Percentiles rank a stretch among this genome's conserved stretches.
These are phyloP conservation scores for Gorilla gorilla DNA, from an alignment of 2,113 vertebrate genomes.

Conservation along the genomic window DNA sequence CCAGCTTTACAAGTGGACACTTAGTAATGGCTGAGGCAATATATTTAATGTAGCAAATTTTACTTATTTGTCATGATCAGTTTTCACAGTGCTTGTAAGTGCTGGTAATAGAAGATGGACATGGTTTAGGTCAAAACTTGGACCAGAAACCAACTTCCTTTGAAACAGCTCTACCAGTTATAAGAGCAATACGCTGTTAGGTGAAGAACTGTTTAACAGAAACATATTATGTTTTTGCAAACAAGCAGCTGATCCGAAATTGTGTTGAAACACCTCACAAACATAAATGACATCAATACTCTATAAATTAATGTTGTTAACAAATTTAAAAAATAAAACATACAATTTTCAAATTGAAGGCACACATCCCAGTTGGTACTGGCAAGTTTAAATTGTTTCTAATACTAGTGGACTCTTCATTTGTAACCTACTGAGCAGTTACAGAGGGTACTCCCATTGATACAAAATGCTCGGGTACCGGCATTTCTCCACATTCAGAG, in stretches of 20 bases:
- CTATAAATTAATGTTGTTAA: not conserved
- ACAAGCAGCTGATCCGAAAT: not conserved
- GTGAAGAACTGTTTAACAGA: not conserved
- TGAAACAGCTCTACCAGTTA: not conserved
- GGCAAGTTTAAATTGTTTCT: not conserved
- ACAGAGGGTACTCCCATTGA: not conserved
- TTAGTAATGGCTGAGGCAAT: not conserved
- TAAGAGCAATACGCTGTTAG: not conserved
- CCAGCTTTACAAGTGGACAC: not conserved
- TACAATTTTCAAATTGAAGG: not conserved
- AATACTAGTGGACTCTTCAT: not conserved
- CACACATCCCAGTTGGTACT: not conserved
- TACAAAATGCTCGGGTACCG: not conserved
- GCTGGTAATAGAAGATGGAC: not conserved
- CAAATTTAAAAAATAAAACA: not conserved
- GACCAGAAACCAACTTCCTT: not conserved
- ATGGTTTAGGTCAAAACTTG: slow-evolving; percentile 12
- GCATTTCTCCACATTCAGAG: not conserved
- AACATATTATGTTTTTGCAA: not conserved
- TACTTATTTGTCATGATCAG: not conserved
- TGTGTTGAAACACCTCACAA: not conserved
- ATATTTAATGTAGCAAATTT: not conserved
- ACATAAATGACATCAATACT: not conserved
- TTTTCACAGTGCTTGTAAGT: not conserved
- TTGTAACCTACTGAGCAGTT: not conserved